Conservation (phyloP, 2,113 vertebrate species). For the Hippocampus zosterae region DNA sequence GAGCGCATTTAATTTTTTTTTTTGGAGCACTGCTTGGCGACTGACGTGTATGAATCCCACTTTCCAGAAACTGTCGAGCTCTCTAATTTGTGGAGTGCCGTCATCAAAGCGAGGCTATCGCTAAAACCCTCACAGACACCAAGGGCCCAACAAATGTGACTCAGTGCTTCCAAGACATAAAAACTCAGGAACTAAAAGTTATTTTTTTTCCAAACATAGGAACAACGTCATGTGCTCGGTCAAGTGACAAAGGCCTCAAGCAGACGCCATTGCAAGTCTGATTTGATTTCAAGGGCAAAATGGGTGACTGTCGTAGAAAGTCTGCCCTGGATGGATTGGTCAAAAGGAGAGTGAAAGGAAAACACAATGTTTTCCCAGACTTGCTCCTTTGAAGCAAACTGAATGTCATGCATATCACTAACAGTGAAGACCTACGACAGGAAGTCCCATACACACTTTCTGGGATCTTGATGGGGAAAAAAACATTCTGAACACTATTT, state of each 20-base stretch:
- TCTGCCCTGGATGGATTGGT: background rate
- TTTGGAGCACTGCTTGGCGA: background rate
- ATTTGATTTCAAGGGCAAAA: background rate
- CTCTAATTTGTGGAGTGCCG: background rate
- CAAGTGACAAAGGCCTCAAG: slow-evolving; percentile 4
- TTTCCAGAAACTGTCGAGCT: background rate
- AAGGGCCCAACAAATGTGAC: too few relatives aligned
- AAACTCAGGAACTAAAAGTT: background rate
- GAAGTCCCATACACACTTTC: too few relatives aligned
- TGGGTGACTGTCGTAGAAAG: background rate
- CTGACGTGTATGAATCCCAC: background rate
- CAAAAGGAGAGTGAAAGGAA: background rate
- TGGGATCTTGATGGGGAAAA: too few relatives aligned
- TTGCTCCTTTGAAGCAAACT: too few relatives aligned
- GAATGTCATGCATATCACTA: too few relatives aligned
- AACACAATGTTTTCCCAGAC: too few relatives aligned
- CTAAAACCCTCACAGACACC: too few relatives aligned
- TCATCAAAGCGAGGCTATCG: background rate
- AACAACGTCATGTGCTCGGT: background rate
- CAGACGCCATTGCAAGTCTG: background rate
- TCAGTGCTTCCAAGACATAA: background rate
- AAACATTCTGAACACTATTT: too few relatives aligned
- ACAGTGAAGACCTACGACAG: too few relatives aligned
- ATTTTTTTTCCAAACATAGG: background rate
- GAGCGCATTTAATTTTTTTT: background rate